Evolutionary conservation across 2,888 invertebrate species (phyloP), one percentile per base, ranked within the genome.

Genomic region (Temnothorax ravouxi): DNA sequence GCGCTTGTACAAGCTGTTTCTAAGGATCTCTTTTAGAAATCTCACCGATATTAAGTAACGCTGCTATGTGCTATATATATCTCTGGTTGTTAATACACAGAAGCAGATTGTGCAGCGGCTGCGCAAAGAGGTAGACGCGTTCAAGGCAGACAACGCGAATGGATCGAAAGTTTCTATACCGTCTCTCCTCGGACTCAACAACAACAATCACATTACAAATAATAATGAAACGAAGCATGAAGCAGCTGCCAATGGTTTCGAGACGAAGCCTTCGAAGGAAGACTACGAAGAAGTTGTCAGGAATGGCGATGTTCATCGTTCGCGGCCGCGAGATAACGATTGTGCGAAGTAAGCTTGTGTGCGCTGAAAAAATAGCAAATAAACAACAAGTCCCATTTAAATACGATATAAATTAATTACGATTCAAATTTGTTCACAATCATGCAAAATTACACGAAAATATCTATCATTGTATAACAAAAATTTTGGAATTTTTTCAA

Each of bases 101-200:
- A 96, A 96, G 95, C 93, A 95, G 89, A 96, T 96, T 38, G 95
- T 96, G 34, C 96, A 96, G 84, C 95, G 96, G 89, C 94, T 96
- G 88, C 95, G 96, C 67, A 95, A 95, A 91, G 96, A 96, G 90
- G 93, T 96, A 62, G 96, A 97, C 88, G 89, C 95, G 18, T 96
- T 95, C 90, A 96, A 96, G 91, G 91, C 92, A 87, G 92, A 92
- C 52, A 93, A 92, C 86, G 90, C 89, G 86, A 93, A 93, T 83
- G 93, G 92, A 81, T 90, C 91, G 47, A 93, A 93, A 92, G 88
- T 93, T 91, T 93, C 92, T 61, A 88, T 94, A 62, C 92, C 94
- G 18, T 88, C 93, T 74, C 89, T 94, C 3, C 91, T 93, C 11
- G 93, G 93, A 0, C 84, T 93, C 71, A 93, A 92, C 88, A 94